Base-by-base conservation (phyloP, 2,888 invertebrate genomes). In the Andrena marginata region DNA sequence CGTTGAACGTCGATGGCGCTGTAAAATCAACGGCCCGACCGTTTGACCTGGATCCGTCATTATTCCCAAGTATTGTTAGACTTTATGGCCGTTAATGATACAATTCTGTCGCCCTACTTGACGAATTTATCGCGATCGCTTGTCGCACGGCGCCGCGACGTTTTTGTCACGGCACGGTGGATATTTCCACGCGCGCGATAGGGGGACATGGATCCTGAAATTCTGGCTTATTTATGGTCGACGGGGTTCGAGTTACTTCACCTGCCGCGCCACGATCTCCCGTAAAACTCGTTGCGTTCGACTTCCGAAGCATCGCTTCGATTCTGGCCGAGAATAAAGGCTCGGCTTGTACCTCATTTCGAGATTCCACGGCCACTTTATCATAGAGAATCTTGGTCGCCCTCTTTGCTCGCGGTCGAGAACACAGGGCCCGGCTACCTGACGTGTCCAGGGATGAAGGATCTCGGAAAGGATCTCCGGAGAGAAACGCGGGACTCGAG, bases 401-500 rank as follows among this genome's bases (percentile, higher is more conserved):
- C 35, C 63, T 35, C 65, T 75, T 65, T 80, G 59, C 68, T 78
- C 72, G 72, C 48, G 62, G 79, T 65, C 29, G 63, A 33, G 73
- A 79, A 80, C 68, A 77, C 64, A 56, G 60, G 63, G 23, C 13
- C 23, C 16, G 49, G 76, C 81, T 88, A 86, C 80, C 86, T 85
- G 86, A 80, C 63, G 48, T 70, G 48, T 59, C 10, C 35, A 26
- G 48, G 63, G 64, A 77, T 68, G 71, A 82, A 68, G 63, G 42
- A 83, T 86, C 86, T 82, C 84, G 6, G 65, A 73, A 65, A 62
- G 71, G 64, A 84, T 85, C 84, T 80, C 31, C 72, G 51, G n/a
- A 68, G 59, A 73, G 67, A 67, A 77, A 67, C 75, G 70, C 33
- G 65, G 49, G 71, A 79, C 72, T 16, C 48, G 56, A 56, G 74